These are phyloP conservation scores for Drosophila subquinaria DNA, from an alignment of 2,888 invertebrate species.

Conservation along the genomic window DNA sequence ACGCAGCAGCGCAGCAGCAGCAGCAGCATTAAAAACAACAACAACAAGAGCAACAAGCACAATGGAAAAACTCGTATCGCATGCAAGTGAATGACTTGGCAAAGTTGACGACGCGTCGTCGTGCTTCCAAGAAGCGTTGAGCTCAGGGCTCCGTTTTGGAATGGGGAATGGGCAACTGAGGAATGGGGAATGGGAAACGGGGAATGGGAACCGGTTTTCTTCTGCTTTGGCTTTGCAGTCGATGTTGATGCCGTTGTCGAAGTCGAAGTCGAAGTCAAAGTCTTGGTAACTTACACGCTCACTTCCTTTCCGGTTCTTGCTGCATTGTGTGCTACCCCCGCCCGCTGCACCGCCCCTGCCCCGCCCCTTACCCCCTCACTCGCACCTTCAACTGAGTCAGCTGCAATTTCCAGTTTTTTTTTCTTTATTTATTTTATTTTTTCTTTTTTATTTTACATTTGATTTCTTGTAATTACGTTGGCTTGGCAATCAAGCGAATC, in stretches of 20 bases:
- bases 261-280: conserved; percentile 66
- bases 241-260: neutral
- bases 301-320: conserved; percentile 81
- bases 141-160: conserved; percentile 14
- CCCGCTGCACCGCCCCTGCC: neutral
- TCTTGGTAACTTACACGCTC: conserved; percentile 78
- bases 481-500: conserved; percentile 70
- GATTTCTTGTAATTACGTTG: conserved; percentile 75
- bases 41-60: conserved; percentile 29
- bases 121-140: conserved; percentile 76
- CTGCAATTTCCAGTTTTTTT: conserved; percentile 74
- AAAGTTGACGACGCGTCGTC: conserved; percentile 55
- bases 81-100: conserved; percentile 79
- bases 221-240: neutral
- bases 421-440: conserved; percentile 13
- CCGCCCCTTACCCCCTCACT: neutral
- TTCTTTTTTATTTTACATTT: conserved; percentile 38
- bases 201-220: conserved; percentile 57
- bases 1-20: conserved; percentile 26
- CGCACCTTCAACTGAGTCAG: conserved; percentile 52
- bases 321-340: conserved; percentile 29
- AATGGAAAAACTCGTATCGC: conserved; percentile 73
- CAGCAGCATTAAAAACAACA: conserved; percentile 23
- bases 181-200: neutral
- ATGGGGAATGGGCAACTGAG: conserved; percentile 15